Evolutionary conservation across 2,797 vertebrate genomes (phyloP).

Genomic region (Myotis findleyi): DNA sequence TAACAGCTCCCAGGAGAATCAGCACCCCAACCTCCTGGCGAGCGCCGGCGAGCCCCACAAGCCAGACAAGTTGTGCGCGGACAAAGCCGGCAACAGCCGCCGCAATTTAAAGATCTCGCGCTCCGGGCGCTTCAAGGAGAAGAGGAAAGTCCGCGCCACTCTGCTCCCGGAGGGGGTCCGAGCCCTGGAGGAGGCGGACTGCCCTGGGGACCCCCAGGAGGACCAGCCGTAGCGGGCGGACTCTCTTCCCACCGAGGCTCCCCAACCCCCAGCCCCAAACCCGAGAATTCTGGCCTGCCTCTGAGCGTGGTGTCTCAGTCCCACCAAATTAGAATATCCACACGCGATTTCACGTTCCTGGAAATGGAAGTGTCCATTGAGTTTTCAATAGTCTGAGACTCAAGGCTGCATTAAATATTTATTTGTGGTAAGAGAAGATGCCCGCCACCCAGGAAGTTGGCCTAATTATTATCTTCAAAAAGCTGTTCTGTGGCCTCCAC

Average conservation of each 20-base stretch:
- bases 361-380: conserved; percentile 54
- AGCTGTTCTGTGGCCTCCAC: background rate
- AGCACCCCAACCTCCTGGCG: conserved; percentile 74
- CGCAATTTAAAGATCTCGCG: conserved; percentile 95
- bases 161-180: conserved; percentile 90
- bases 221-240: conserved; percentile 82
- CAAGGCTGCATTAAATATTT: conserved; percentile 60
- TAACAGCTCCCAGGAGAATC: conserved; percentile 79
- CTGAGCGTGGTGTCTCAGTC: background rate
- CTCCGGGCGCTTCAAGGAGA: conserved; percentile 96
- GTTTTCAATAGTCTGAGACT: conserved; percentile 55
- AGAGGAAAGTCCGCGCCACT: conserved; percentile 89
- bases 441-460: background rate
- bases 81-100: conserved; percentile 90
- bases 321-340: background rate
- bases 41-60: conserved; percentile 86
- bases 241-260: background rate
- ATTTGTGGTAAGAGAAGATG: conserved; percentile 50
- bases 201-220: conserved; percentile 64
- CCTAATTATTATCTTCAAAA: background rate
- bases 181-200: conserved; percentile 87
- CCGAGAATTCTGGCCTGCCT: background rate
- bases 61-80: conserved; percentile 84
- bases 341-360: background rate
- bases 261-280: background rate